Conservation (phyloP, 2,797 vertebrate genomes). For the Chromis chromis region DNA sequence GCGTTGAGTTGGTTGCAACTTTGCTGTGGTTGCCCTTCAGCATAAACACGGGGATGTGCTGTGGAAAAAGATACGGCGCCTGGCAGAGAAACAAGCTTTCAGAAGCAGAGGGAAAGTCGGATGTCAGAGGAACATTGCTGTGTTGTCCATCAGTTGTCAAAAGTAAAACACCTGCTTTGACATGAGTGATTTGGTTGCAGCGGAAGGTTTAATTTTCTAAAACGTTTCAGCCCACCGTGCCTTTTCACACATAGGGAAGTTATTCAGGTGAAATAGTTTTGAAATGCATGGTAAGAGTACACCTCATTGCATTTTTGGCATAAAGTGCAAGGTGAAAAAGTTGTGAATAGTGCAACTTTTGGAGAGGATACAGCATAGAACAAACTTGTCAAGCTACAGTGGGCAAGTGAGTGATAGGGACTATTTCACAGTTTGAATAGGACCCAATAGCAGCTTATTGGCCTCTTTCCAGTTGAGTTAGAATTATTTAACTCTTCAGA, state of each 20-base stretch:
- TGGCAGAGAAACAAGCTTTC: neutral
- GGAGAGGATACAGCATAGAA: too few relatives aligned
- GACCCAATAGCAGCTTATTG: neutral
- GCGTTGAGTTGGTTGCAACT: conserved; percentile 17
- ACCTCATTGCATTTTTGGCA: neutral
- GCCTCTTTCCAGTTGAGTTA: neutral
- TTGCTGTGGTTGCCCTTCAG: conserved; percentile 38
- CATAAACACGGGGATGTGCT: conserved; percentile 40
- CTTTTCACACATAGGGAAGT: too few relatives aligned
- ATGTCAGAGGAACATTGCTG: neutral
- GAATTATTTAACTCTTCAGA: neutral
- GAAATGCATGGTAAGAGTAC: neutral
- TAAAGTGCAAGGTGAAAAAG: too few relatives aligned
- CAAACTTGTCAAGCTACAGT: neutral
- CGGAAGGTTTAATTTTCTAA: conserved; percentile 12
- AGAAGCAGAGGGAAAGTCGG: conserved; percentile 23
- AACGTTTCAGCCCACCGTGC: neutral
- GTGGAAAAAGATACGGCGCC: conserved; percentile 24
- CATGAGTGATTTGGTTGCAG: neutral
- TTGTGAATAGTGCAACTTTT: too few relatives aligned
- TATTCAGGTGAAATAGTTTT: too few relatives aligned
- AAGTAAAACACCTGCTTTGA: neutral
- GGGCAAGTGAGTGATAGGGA: too few relatives aligned
- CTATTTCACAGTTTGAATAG: neutral
- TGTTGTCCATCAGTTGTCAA: neutral